Conservation (phyloP, 2,113 vertebrate genomes). For the Zosterops pallidus region DNA sequence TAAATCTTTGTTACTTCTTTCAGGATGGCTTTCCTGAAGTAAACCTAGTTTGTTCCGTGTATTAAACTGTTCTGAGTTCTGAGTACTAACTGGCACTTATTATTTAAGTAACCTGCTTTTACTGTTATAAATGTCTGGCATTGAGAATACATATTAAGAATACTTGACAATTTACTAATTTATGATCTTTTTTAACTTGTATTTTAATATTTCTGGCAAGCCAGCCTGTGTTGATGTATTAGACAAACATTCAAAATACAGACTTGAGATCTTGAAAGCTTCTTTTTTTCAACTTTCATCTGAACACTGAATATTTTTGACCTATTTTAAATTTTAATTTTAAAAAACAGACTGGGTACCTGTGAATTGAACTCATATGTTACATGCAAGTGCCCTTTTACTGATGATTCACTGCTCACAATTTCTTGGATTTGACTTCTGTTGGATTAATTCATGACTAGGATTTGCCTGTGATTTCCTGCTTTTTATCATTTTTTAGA, state of each 20-base stretch:
- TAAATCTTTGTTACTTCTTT: conserved; percentile 51
- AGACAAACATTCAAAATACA: conserved; percentile 69
- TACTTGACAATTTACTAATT: conserved; percentile 75
- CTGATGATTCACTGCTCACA: conserved; percentile 35
- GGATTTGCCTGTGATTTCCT: not conserved
- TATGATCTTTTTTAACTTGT: conserved; percentile 72
- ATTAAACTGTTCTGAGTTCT: conserved; percentile 4
- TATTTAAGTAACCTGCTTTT: conserved; percentile 68
- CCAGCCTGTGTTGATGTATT: conserved; percentile 70
- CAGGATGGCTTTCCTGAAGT: conserved; percentile 46
- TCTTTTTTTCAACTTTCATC: conserved; percentile 53
- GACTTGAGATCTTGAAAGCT: conserved; percentile 63
- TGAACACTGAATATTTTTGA: conserved; percentile 69
- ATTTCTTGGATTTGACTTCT: conserved; percentile 50
- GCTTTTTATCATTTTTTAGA: conserved; percentile 2
- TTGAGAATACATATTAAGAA: conserved; percentile 61
- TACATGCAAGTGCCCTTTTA: conserved; percentile 56
- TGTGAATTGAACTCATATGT: conserved; percentile 62
- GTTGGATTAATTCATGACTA: conserved; percentile 28
- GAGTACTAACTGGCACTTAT: conserved; percentile 38
- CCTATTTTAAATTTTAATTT: conserved; percentile 71
- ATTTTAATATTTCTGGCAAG: conserved; percentile 74
- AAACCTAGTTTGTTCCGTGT: conserved; percentile 1
- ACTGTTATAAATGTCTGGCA: conserved; percentile 65
- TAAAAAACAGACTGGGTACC: conserved; percentile 63